Evolutionary conservation across 2,797 vertebrate species (phyloP), one percentile per base, ranked within the genome.

Genomic region (Chloroceryle amazona): DNA sequence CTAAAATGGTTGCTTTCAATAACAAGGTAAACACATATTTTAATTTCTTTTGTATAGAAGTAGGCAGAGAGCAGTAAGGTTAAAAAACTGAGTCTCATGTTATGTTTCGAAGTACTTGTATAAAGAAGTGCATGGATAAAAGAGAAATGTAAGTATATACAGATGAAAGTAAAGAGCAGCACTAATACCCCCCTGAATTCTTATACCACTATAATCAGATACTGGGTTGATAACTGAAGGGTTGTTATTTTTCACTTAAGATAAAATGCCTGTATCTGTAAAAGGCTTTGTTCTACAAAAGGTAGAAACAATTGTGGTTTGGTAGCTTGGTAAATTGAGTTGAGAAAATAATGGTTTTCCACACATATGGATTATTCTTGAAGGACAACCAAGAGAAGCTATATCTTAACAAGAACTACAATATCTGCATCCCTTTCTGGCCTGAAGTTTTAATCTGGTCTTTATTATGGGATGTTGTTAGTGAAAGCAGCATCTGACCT

Each of bases 1-100:
- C 98, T 85, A 99, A 99, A 98, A 99, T 99, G 99, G 99, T 99
- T 95, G 98, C 99, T 93, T 99, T 99, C 97, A 99, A 98, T 97
- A 99, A 99, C 93, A 98, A 97, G 98, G 99, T 99, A 98, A 82
- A 85, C 33, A 22, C 2, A 20, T 33, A 41, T 18, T 84, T 80
- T 31, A 31, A 16, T 52, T 80, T 68, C 0, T 52, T 58, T 49
- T 37, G 28, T 70, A 14, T 80, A 46, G 21, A 66, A 75, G 10
- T 28, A 75, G 35, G 17, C 13, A 75, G 46, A 79, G 47, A 54
- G 37, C 23, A 86, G 8, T 49, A 66, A 70, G 33, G 33, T 17
- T 26, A 11, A 46, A 78, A 81, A 76, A 9, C 0, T 4, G 20
- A 12, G 9, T 26, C 8, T 47, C 6, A 10, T 47, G 4, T 86